Base-by-base conservation (phyloP, 64 coral and sea anemone species). In the Astreopora myriophthalma region DNA sequence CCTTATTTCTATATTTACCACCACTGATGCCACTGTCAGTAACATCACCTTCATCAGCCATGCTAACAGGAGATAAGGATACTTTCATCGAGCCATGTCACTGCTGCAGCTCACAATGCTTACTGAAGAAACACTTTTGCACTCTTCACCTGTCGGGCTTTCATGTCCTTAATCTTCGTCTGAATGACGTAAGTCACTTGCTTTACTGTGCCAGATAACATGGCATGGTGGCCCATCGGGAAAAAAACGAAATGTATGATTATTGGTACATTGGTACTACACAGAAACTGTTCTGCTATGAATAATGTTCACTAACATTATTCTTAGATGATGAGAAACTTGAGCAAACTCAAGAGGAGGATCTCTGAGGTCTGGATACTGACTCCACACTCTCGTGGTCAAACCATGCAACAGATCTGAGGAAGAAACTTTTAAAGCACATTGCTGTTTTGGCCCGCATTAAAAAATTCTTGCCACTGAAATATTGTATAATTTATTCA, bases 191-290 rank as follows among this genome's bases (percentile, higher is more conserved):
- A 8, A 0, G 40, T 44, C 40, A 11, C 40, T 44, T 44, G 40
- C 40, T 2, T 44, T 44, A 44, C 40, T 44, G 40, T n/a, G n/a
- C n/a, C n/a, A n/a, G n/a, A n/a, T n/a, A 55, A 55, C 51, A 55
- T 55, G 51, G 51, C 17, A 55, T 55, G 79, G 66, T 79, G 37
- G 52, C 91, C 34, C 84, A 93, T 29, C 83, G 35, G 55, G 83
- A 93, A 49, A 87, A n/a, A 93, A 79, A 87, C 49, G 27, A 93
- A 92, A 85, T 85, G 75, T 28, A 92, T 85, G 91, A 93, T 87
- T 5, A 93, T 93, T 69, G 82, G 82, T 68, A 77, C 91, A 48
- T 29, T 69, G 82, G 82, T 68, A 77, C 91, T 67, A 26, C 16
- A 62, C 70, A 93, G 37, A 87, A 93, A 33, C 36, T 93, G 75